Percentiles rank a stretch among this genome's conserved stretches.
Conservation (phyloP, 1,140 invertebrate species). For the Leucophenga varia region DNA sequence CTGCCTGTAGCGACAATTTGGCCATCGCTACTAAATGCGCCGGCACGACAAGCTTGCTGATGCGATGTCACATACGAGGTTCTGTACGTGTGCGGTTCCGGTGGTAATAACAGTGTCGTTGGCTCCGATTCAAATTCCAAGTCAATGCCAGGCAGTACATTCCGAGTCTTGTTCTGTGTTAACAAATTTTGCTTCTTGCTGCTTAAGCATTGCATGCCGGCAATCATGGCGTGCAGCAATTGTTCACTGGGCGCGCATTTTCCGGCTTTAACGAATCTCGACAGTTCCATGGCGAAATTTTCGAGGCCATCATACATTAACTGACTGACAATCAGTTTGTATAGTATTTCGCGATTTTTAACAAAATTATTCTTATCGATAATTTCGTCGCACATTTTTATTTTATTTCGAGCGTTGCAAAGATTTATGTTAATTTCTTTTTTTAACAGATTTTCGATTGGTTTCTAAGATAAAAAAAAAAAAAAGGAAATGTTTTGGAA, state of each 20-base stretch:
- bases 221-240: slow-evolving; percentile 79
- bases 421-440: no score
- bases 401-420: no score
- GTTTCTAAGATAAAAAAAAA: no score
- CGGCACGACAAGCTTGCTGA: slow-evolving; percentile 92
- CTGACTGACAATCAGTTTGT: slow-evolving; percentile 88
- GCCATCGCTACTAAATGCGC: slow-evolving; percentile 92
- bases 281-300: slow-evolving; percentile 80
- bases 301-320: slow-evolving; percentile 93
- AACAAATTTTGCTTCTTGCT: slow-evolving; percentile 67
- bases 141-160: slow-evolving; percentile 80
- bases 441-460: no score
- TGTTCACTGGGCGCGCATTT: slow-evolving; percentile 95
- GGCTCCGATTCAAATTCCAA: slow-evolving; percentile 96
- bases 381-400: slow-evolving; percentile 64
- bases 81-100: slow-evolving; percentile 94
- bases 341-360: slow-evolving; percentile 78
- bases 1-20: slow-evolving; percentile 96
- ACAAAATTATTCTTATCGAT: slow-evolving; percentile 72
- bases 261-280: slow-evolving; percentile 80
- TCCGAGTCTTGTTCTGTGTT: slow-evolving; percentile 70
- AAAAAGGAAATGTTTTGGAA: no score
- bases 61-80: slow-evolving; percentile 99
- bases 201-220: slow-evolving; percentile 86
- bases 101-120: slow-evolving; percentile 79